These are phyloP conservation scores for Eucera pruinosa DNA, from an alignment of 2,888 invertebrate genomes.

Conservation along the genomic window DNA sequence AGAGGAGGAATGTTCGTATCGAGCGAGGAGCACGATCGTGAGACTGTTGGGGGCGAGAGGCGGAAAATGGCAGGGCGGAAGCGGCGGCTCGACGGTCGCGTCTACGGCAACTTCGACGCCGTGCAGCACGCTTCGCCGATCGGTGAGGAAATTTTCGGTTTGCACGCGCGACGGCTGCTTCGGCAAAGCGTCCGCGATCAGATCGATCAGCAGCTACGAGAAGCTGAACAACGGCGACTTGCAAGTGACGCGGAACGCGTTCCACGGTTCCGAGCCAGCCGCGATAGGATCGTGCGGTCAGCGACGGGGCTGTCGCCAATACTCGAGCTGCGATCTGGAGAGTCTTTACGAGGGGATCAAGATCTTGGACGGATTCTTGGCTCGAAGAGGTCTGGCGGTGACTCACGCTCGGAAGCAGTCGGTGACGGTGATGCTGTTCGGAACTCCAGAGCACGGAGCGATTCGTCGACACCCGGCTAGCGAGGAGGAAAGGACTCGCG, in stretches of 20 bases:
- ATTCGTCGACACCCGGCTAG: background rate
- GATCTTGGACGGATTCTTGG: constrained; percentile 76
- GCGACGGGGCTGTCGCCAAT: constrained; percentile 25
- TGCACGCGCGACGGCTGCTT: constrained; percentile 74
- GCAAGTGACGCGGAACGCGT: constrained; percentile 66
- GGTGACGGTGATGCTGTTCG: constrained; percentile 70
- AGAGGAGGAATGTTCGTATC: constrained; percentile 31
- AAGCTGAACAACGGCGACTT: constrained; percentile 73
- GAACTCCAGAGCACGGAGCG: constrained; percentile 66
- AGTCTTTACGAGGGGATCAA: constrained; percentile 78
- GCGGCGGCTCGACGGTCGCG: constrained; percentile 32
- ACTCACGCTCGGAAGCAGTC: constrained; percentile 36
- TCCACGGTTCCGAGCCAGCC: constrained; percentile 40
- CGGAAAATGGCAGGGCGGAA: constrained; percentile 28
- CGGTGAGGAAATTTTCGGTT: constrained; percentile 68
- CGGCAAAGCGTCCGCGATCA: constrained; percentile 67
- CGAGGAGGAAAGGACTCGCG: constrained; percentile 1
- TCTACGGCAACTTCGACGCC: constrained; percentile 72
- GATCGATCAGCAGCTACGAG: constrained; percentile 74
- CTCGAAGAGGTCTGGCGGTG: constrained; percentile 43
- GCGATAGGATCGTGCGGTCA: constrained; percentile 17
- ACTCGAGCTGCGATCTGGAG: constrained; percentile 74
- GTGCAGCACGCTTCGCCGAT: constrained; percentile 59
- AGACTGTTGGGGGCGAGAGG: constrained; percentile 43
- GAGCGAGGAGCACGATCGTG: constrained; percentile 54